Base-by-base conservation (phyloP, 1,140 invertebrate genomes). In the Musca domestica region DNA sequence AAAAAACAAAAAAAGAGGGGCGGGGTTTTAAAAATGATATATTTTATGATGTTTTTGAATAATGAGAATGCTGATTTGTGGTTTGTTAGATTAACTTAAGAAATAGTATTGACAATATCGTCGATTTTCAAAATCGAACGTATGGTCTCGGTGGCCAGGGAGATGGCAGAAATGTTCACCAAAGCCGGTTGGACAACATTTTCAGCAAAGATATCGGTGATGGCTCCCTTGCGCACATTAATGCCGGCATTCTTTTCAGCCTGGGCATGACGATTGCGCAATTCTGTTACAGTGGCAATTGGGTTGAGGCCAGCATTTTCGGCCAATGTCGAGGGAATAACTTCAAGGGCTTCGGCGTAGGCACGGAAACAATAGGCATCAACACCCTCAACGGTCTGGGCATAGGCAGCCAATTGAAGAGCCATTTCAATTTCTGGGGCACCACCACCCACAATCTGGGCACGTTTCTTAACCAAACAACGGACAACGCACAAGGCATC, bases 251-350 rank as follows among this genome's bases (percentile, higher is more conserved):
- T 91, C 56, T 85, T 87, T 79, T 94, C 89, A 25, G 91, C 92
- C 69, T 90, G 86, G 0, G 95, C 95, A 84, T 99, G 97, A 76
- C 92, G 88, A 78, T 95, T 98, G 66, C 98, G 88, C 64, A 99
- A 85, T 83, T 99, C 96, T 0, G 98, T 99, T 1, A 99, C 97
- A 0, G 97, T 99, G 58, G 92, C 87, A 80, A 99, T 98, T 0
- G 98, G 92, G 84, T 98, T 99, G 2, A 99, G 85, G n/a, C 98
- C 98, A 23, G 98, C 97, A 83, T 99, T 99, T 85, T 99, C 98
- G n/a, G 98, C 95, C 64, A 99, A 85, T 3, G 98, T 99, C 63
- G 91, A 97, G 2, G 98, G 98, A 78, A 99, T 94, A 3, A 99
- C 91, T 85, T 99, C 96, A 22, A 99, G 84, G 1, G 98, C 95